A percentile compares a stretch with the other conserved stretches of the same genome.
phyloP scores from a whole-genome alignment of 2,888 invertebrate genomes.

The Embidobia sp. region DNA sequence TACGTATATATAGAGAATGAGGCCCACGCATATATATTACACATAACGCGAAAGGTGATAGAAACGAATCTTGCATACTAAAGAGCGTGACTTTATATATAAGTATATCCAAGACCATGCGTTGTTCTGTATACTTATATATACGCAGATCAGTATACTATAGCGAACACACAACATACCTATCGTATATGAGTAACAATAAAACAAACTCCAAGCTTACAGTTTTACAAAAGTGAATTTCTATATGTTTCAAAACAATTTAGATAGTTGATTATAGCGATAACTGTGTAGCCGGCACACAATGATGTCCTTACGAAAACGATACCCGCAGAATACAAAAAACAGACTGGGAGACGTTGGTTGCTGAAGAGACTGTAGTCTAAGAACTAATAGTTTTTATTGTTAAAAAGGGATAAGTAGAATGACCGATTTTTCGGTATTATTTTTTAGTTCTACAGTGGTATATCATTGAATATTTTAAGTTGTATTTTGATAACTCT shows the following conservation, averaged over 20 bases:
- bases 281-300: too few species aligned
- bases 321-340: too few species aligned
- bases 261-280: too few species aligned
- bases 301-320: too few species aligned
- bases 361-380: too few species aligned
- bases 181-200: slow-evolving; percentile 53
- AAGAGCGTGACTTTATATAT: slow-evolving; percentile 50
- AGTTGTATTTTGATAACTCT: too few species aligned
- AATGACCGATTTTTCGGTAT: too few species aligned
- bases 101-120: slow-evolving; percentile 52
- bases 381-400: too few species aligned
- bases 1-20: slow-evolving; percentile 14
- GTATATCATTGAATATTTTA: too few species aligned
- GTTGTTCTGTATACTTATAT: slow-evolving; percentile 47
- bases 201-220: slow-evolving; percentile 62
- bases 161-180: slow-evolving; percentile 50
- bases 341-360: too few species aligned
- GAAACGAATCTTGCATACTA: slow-evolving; percentile 58
- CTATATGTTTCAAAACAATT: slow-evolving; percentile 64
- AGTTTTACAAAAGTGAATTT: slow-evolving; percentile 64
- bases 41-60: slow-evolving; percentile 43
- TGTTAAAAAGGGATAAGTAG: too few species aligned
- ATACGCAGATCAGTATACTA: slow-evolving; percentile 52
- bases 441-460: too few species aligned
- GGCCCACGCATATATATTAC: slow-evolving; percentile 37